Percentiles rank a stretch among this genome's conserved stretches.
Conservation (phyloP, 2,113 vertebrate species). For the Protobothrops flavoviridis region DNA sequence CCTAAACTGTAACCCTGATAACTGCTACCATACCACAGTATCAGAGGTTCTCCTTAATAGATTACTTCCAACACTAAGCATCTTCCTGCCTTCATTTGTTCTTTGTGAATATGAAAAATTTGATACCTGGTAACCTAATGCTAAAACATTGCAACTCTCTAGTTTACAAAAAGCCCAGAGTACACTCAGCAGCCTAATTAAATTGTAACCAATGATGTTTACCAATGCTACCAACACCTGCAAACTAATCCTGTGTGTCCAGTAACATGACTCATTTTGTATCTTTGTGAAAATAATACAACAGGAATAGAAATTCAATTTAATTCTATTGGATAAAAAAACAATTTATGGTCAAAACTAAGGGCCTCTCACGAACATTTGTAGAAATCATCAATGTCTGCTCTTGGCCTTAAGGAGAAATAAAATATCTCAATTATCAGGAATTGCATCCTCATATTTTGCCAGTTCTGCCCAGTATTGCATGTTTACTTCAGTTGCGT, state of each 20-base stretch:
- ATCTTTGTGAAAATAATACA: slow-evolving; percentile 42
- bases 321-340: slow-evolving; percentile 13
- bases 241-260: slow-evolving; percentile 46
- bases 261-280: slow-evolving; percentile 57
- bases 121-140: slow-evolving; percentile 49
- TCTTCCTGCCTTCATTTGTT: slow-evolving; percentile 54
- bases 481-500: neutral
- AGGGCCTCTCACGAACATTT: slow-evolving; percentile 27
- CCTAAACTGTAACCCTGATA: neutral
- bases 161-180: slow-evolving; percentile 35
- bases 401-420: neutral
- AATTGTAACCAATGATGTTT: slow-evolving; percentile 37
- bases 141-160: slow-evolving; percentile 51
- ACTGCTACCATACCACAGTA: slow-evolving; percentile 6
- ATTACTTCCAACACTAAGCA: slow-evolving; percentile 17
- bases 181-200: slow-evolving; percentile 44
- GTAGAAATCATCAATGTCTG: slow-evolving; percentile 19
- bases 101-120: slow-evolving; percentile 55
- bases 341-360: slow-evolving; percentile 14
- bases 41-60: slow-evolving; percentile 40
- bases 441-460: neutral
- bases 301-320: slow-evolving; percentile 37
- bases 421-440: neutral
- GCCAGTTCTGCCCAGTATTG: neutral
- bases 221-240: neutral